Conservation (phyloP, 2,888 invertebrate species). For the Polyommatus iphigenia region DNA sequence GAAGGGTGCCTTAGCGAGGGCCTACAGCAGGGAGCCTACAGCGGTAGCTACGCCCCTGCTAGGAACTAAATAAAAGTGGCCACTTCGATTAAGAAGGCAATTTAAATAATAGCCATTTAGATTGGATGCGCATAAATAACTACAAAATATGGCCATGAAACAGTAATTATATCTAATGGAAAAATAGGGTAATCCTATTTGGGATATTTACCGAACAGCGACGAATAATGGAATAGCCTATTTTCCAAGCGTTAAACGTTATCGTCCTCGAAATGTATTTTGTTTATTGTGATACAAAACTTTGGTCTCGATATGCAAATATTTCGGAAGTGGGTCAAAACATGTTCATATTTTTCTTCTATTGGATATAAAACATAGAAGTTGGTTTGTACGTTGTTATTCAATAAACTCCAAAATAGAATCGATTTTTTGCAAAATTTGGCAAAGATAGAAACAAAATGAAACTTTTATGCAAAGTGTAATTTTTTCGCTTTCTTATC, state of each 20-base stretch:
- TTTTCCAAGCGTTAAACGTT: background rate
- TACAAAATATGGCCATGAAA: background rate
- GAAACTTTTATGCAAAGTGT: too few species aligned
- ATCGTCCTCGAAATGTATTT: background rate
- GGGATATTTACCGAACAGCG: background rate
- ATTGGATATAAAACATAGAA: background rate
- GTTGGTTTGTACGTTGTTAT: background rate
- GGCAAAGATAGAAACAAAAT: too few species aligned
- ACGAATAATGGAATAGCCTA: background rate
- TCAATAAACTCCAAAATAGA: too few species aligned
- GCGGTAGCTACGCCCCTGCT: too few species aligned
- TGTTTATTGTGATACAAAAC: conserved; percentile 12
- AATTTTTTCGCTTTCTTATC: too few species aligned
- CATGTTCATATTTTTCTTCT: background rate
- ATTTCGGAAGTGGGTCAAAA: background rate
- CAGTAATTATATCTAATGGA: conserved; percentile 18
- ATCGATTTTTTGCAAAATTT: too few species aligned
- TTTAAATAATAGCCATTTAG: conserved; percentile 3
- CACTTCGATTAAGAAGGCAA: background rate
- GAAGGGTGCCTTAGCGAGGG: too few species aligned
- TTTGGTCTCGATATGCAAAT: conserved; percentile 11
- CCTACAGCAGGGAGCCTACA: too few species aligned
- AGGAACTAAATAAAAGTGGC: too few species aligned
- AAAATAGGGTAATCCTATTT: conserved; percentile 10
- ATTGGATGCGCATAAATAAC: conserved; percentile 4